A percentile compares a stretch with the other conserved stretches of the same genome.
These are phyloP conservation scores for Thysanoteuthis rhombus DNA, from an alignment of 2,888 invertebrate genomes.

Conservation along the genomic window DNA sequence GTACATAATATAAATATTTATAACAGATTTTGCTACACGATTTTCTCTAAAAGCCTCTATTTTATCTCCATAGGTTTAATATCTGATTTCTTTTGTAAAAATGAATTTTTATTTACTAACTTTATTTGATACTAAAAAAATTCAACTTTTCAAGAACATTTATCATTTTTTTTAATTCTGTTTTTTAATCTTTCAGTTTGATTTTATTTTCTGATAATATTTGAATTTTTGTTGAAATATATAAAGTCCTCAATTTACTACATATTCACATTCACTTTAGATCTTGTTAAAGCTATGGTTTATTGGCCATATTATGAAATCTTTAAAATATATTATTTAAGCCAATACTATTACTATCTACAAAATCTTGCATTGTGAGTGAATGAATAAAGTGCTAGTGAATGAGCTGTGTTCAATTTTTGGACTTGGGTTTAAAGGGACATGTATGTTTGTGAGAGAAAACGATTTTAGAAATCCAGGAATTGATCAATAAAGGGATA, in stretches of 20 bases:
- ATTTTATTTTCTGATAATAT: not conserved
- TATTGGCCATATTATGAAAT: not conserved
- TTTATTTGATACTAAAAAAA: not conserved
- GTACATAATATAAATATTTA: not conserved
- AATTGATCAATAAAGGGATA: not conserved
- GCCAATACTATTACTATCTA: not conserved
- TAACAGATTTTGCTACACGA: not conserved
- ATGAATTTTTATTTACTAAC: not conserved
- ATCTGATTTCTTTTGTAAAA: not conserved
- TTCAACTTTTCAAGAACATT: not conserved
- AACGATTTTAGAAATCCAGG: too few species aligned
- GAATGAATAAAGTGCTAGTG: not conserved
- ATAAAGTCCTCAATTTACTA: not conserved
- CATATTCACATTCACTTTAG: not conserved
- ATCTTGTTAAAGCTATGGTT: not conserved
- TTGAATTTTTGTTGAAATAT: not conserved
- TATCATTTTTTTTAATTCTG: not conserved
- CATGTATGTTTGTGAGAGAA: not conserved
- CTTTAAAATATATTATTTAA: not conserved
- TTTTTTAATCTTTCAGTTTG: not conserved
- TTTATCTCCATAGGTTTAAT: not conserved
- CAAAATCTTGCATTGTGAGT: not conserved
- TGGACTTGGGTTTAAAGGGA: not conserved
- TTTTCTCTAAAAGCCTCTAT: not conserved
- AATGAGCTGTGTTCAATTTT: not conserved